A percentile compares a stretch with the other conserved stretches of the same genome.
Conservation (phyloP, 2,888 invertebrate genomes). For the Calliopum simillimum region DNA sequence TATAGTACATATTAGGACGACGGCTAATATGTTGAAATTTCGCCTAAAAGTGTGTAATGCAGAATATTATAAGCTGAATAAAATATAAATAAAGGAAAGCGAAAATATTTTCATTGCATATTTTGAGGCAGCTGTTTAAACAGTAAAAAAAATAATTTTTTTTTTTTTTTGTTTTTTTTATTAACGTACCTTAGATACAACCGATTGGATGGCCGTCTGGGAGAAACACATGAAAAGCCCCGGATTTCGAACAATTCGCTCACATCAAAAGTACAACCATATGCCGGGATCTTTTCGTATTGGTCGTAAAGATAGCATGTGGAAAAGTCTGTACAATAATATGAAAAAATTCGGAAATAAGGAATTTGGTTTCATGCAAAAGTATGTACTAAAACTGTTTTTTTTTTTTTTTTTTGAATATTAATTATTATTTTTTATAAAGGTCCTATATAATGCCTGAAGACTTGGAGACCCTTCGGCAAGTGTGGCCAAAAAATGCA, state of each 20-base stretch:
- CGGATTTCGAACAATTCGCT: conserved; percentile 85
- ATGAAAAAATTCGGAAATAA: conserved; percentile 70
- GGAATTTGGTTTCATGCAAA: conserved; percentile 93
- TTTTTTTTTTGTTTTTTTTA: conserved; percentile 1
- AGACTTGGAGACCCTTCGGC: conserved; percentile 83
- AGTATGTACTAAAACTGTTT: conserved; percentile 50
- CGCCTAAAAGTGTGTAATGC: too few species aligned
- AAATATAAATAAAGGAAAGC: too few species aligned
- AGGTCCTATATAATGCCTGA: conserved; percentile 92
- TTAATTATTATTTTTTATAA: conserved; percentile 21
- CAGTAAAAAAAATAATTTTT: neutral
- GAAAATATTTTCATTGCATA: too few species aligned
- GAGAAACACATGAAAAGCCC: conserved; percentile 97
- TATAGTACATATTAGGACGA: too few species aligned
- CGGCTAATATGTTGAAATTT: too few species aligned
- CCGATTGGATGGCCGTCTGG: conserved; percentile 96
- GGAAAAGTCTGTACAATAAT: conserved; percentile 81
- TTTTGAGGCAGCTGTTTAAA: neutral
- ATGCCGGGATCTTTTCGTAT: conserved; percentile 98
- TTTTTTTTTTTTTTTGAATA: neutral
- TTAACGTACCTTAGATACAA: conserved; percentile 74
- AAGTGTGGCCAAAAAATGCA: conserved; percentile 86
- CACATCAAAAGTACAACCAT: conserved; percentile 97
- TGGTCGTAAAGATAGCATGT: conserved; percentile 94
- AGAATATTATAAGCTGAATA: too few species aligned